These are phyloP conservation scores for Agapornis canus DNA, from an alignment of 2,797 vertebrate genomes.

Conservation along the genomic window DNA sequence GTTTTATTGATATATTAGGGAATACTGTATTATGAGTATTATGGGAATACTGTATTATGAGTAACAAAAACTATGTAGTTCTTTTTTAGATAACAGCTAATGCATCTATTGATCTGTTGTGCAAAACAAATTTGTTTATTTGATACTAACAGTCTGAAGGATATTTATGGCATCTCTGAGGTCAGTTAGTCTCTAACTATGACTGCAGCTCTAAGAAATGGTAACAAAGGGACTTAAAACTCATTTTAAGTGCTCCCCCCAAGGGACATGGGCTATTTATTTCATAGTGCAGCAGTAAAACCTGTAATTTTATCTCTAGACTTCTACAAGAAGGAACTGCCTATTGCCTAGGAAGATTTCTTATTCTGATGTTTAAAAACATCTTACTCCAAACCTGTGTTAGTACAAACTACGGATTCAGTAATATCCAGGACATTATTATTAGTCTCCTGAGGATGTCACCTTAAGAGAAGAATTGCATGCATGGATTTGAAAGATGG, in stretches of 20 bases:
- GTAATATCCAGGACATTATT: background rate
- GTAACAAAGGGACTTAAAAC: background rate
- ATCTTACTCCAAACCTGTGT: background rate
- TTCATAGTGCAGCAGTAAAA: background rate
- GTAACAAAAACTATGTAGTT: background rate
- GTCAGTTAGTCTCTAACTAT: background rate
- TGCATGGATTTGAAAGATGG: background rate
- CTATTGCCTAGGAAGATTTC: background rate
- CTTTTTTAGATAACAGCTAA: background rate
- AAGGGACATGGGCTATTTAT: background rate
- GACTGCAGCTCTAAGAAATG: background rate
- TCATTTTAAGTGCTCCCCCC: background rate
- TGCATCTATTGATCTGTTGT: background rate
- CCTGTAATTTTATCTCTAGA: background rate
- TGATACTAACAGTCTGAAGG: background rate
- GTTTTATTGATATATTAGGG: background rate
- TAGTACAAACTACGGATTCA: conserved; percentile 6
- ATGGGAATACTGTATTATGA: background rate
- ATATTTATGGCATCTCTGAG: background rate
- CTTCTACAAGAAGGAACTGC: background rate
- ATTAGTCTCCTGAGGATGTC: background rate
- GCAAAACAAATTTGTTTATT: background rate
- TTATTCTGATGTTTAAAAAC: background rate
- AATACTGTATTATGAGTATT: background rate
- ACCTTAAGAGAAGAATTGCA: background rate